Evolutionary conservation across 1,140 invertebrate genomes (phyloP), one percentile per base, ranked within the genome.

Genomic region (Polyergus mexicanus): DNA sequence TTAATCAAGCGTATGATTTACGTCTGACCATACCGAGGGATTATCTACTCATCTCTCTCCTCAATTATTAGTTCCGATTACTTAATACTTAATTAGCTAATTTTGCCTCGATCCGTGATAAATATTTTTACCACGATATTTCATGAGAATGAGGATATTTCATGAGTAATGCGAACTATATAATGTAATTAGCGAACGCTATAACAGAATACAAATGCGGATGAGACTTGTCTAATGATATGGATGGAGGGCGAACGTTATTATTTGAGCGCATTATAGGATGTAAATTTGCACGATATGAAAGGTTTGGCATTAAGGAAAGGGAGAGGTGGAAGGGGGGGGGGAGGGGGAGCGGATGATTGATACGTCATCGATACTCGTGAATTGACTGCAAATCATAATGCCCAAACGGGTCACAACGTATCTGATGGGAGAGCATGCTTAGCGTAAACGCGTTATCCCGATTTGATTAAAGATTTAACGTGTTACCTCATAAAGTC

Each of bases 381-480:
- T 58, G 66, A 80, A 81, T 72, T 13, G 51, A 60, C 51, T 54
- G 56, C 56, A 74, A 74, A 83, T 38, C 56, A 80, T 80, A 58
- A 44, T 54, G 54, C 25, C 0, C 16, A 25, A 72, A 72, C 13
- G 19, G 35, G 60, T 81, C 19, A 11, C 6, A 19, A 38, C 7
- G 19, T 11, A 28, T 60, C 66, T 44, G 68, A 72, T 72, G 60
- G 41, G 38, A 81, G n/a, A 58, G 38, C 19, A 8, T 51, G 54
- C 22, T 62, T 68, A 19, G 54, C 44, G 19, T 19, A 47, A 47
- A 6, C 66, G 66, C 25, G 54, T 72, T 83, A 83, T 60, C 78
- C 32, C 54, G 25, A 83, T 60, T 83, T 68, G 78, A 62, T 83
- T 74, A 60, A 72, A 74, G 78, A 83, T 83, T 83, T 72, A 72